Evolutionary conservation across 2,113 vertebrate species (phyloP), one percentile per base, ranked within the genome.

Genomic region (Proterorhinus semilunaris): DNA sequence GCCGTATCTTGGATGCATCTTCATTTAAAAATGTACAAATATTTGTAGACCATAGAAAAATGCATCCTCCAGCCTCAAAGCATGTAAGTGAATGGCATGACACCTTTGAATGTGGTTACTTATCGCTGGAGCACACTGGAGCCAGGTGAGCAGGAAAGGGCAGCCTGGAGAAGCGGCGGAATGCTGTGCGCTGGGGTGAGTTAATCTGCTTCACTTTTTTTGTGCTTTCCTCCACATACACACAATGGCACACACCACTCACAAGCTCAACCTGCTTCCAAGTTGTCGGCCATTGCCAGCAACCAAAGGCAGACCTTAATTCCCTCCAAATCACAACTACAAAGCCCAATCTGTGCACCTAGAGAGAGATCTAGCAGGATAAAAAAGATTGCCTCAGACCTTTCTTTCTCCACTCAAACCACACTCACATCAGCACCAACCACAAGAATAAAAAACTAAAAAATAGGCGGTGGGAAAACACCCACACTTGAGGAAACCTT

Each of bases 311-410:
- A 73, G 69, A 58, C 63, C 74, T 81, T 88, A 89, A 88, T 90
- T 84, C 88, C 68, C 73, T 83, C 77, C 84, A 90, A 61, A 90
- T 89, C 86, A 86, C 69, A 83, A 72, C 54, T 87, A 87, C 84
- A 89, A 88, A 88, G 83, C 77, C 72, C 79, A 83, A 85, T 85
- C 75, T 79, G 72, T 86, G 61, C 69, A 66, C 75, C 76, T 73
- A 82, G 80, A 72, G 76, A 75, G 75, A 87, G 83, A 91, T 91
- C 75, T 72, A 79, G 79, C 66, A 48, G 74, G 86, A 88, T 86
- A 83, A 83, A 75, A 80, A 76, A 69, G 66, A 89, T 76, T 74
- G 84, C 83, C 81, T 81, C 63, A 57, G 86, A 83, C 72, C 80
- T 66, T 87, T 87, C 77, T 78, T 62, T 70, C 59, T 80, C 75